phyloP scores from a whole-genome alignment of 2,888 invertebrate genomes.

The Loripinus fragilis region DNA sequence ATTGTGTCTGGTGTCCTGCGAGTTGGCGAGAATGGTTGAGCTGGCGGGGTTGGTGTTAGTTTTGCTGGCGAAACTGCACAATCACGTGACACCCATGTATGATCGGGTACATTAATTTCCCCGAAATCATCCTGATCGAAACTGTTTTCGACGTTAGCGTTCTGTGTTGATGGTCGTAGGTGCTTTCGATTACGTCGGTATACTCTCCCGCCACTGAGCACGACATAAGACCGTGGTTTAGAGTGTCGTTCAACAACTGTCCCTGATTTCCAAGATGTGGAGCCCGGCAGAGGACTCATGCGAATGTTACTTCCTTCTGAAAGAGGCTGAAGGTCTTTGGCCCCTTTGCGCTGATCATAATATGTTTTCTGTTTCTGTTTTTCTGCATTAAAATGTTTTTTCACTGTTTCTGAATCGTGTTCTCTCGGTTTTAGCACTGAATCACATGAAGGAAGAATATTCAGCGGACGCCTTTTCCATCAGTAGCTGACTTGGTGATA shows the following conservation, averaged over 20 bases:
- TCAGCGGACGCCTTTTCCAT: constrained; percentile 59
- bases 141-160: background rate
- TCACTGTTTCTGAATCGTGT: constrained; percentile 20
- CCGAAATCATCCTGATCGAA: background rate
- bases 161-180: constrained; percentile 18
- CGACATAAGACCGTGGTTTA: constrained; percentile 51
- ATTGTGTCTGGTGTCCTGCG: background rate
- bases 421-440: constrained; percentile 19
- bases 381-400: constrained; percentile 32
- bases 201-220: constrained; percentile 25
- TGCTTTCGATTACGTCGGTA: constrained; percentile 49
- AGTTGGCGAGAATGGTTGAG: background rate
- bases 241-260: constrained; percentile 33
- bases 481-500: constrained; percentile 54
- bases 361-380: constrained; percentile 49
- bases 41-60: too few species aligned
- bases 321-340: constrained; percentile 33
- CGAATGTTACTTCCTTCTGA: constrained; percentile 32
- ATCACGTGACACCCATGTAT: background rate
- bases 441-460: constrained; percentile 42
- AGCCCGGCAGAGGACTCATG: constrained; percentile 25
- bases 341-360: constrained; percentile 39
- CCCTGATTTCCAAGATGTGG: constrained; percentile 33
- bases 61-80: background rate
- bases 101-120: background rate